phyloP scores from a whole-genome alignment of 2,797 vertebrate species.

The Thamnophis elegans region DNA sequence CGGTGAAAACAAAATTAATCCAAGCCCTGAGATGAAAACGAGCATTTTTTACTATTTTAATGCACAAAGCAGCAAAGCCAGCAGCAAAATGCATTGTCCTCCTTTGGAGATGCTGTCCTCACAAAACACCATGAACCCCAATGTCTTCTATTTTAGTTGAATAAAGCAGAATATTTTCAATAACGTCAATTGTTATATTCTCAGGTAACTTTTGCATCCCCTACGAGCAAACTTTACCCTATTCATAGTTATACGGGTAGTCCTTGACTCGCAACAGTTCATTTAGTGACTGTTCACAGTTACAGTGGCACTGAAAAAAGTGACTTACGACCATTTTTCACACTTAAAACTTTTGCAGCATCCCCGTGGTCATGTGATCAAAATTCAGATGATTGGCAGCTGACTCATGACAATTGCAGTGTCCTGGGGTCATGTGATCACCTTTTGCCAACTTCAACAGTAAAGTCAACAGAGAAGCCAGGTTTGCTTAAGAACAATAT shows the following conservation, averaged over 20 bases:
- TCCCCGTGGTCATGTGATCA: not conserved
- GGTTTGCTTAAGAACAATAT: not conserved
- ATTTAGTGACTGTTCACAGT: not conserved
- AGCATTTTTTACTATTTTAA: not conserved
- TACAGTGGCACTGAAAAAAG: not conserved
- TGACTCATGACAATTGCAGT: not conserved
- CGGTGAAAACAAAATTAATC: slow-evolving; percentile 19
- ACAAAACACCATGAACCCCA: not conserved
- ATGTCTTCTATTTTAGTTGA: not conserved
- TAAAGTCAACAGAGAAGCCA: not conserved
- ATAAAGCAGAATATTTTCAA: not conserved
- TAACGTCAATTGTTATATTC: not conserved
- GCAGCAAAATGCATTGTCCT: not conserved
- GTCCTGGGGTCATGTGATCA: not conserved
- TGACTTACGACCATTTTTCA: not conserved
- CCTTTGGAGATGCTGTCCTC: not conserved
- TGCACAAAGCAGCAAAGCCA: not conserved
- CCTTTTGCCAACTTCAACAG: not conserved
- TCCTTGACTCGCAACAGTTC: not conserved
- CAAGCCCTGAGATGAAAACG: not conserved
- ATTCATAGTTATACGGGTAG: not conserved
- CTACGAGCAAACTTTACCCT: not conserved
- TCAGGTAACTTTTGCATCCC: not conserved
- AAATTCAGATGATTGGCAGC: not conserved
- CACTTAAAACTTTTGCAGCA: not conserved